Evolutionary conservation across 2,888 invertebrate species (phyloP).

Genomic region (Melinaea menophilus): DNA sequence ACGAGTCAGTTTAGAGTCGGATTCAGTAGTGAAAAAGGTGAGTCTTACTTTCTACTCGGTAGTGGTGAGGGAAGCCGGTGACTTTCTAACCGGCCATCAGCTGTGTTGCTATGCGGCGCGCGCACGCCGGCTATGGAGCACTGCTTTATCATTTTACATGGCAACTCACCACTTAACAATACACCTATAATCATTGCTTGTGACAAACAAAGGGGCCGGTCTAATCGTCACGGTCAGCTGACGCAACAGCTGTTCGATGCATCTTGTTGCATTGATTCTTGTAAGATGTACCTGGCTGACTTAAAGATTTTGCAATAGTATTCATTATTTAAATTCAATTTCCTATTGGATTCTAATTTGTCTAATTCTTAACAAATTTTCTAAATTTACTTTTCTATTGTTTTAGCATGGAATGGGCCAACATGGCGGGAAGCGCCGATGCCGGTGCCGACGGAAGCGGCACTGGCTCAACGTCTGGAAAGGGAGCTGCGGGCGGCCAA

Average conservation of each 20-base stretch:
- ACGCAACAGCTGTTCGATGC: conserved; percentile 61
- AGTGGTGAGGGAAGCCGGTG: conserved; percentile 50
- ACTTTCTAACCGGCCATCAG: conserved; percentile 63
- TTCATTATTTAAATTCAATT: conserved; percentile 5
- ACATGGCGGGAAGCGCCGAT: conserved; percentile 70
- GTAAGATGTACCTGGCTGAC: not conserved
- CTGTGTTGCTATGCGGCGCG: conserved; percentile 74
- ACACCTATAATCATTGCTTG: conserved; percentile 5
- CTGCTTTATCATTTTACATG: conserved; percentile 10
- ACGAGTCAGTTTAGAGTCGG: conserved; percentile 86
- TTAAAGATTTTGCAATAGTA: not conserved
- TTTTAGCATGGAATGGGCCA: conserved; percentile 68
- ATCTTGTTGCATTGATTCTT: not conserved
- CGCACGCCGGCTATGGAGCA: conserved; percentile 41
- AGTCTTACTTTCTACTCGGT: conserved; percentile 71
- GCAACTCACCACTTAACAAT: not conserved
- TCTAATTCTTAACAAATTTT: conserved; percentile 25
- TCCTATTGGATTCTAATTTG: not conserved
- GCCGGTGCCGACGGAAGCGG: conserved; percentile 79
- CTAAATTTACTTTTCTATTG: conserved; percentile 48
- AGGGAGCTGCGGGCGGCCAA: conserved; percentile 88
- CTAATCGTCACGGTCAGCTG: conserved; percentile 55
- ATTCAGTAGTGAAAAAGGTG: conserved; percentile 87
- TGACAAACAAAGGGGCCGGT: conserved; percentile 18
- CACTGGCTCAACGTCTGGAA: conserved; percentile 86